phyloP scores from a whole-genome alignment of 1,140 invertebrate genomes.

The Ladona fulva region DNA sequence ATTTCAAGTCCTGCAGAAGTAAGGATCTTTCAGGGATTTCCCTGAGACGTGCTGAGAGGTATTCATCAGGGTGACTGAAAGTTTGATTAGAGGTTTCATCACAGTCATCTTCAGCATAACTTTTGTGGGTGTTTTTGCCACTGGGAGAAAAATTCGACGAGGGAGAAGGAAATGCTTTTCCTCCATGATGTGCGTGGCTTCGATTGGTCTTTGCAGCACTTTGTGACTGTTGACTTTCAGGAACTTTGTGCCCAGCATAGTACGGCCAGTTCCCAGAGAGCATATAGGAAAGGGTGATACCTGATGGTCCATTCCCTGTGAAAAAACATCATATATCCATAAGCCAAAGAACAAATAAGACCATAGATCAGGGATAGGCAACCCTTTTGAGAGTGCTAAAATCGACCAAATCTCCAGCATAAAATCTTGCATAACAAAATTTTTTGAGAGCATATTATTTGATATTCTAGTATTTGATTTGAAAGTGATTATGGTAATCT shows the following conservation, averaged over 20 bases:
- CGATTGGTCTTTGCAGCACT: conserved; percentile 17
- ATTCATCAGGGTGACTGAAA: conserved; percentile 59
- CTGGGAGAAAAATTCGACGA: background rate
- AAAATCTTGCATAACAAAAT: background rate
- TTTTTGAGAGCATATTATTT: background rate
- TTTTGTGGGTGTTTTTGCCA: background rate
- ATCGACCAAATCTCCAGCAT: background rate
- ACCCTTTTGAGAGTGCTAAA: background rate
- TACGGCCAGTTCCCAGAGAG: conserved; percentile 76
- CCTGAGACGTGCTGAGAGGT: conserved; percentile 58
- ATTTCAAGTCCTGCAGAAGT: conserved; percentile 44
- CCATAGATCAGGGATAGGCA: too few species aligned
- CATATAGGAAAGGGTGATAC: conserved; percentile 74
- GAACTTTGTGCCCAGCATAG: conserved; percentile 49
- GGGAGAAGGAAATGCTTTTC: background rate
- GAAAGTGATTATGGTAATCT: background rate
- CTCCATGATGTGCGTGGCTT: conserved; percentile 23
- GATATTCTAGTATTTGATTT: background rate
- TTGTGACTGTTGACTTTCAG: background rate
- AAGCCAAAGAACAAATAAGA: too few species aligned
- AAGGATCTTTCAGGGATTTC: conserved; percentile 35
- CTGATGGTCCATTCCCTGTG: conserved; percentile 82
- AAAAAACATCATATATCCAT: background rate
- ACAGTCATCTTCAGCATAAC: background rate
- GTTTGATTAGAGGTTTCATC: background rate